phyloP scores from a whole-genome alignment of 2,888 invertebrate genomes.

The Ernsta delagoae region DNA sequence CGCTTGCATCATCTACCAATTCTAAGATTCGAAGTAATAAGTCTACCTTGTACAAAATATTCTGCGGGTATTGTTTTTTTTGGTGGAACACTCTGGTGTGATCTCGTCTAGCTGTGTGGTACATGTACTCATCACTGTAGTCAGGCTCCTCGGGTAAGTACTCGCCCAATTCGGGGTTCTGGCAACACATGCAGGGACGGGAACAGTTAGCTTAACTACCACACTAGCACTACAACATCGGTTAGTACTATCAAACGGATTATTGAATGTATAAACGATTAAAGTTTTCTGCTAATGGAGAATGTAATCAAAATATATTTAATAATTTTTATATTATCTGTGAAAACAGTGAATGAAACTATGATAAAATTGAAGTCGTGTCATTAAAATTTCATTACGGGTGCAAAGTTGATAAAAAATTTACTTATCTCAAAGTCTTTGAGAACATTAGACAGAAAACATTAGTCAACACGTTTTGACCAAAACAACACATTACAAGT shows the following conservation, averaged over 20 bases:
- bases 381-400: not conserved
- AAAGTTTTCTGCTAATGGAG: slow-evolving; percentile 1
- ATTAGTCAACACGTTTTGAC: slow-evolving; percentile 23
- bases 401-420: not conserved
- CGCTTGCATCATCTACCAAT: slow-evolving; percentile 34
- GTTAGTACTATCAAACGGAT: slow-evolving; percentile 30
- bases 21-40: slow-evolving; percentile 38
- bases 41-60: slow-evolving; percentile 81
- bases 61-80: slow-evolving; percentile 82
- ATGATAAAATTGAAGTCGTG: not conserved
- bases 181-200: slow-evolving; percentile 57
- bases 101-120: slow-evolving; percentile 80
- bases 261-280: not conserved
- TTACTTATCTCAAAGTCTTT: too few relatives aligned
- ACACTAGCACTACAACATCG: slow-evolving; percentile 38
- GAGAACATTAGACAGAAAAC: slow-evolving; percentile 17
- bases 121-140: slow-evolving; percentile 81
- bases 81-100: slow-evolving; percentile 78
- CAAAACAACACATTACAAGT: slow-evolving; percentile 30
- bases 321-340: not conserved
- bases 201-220: slow-evolving; percentile 62
- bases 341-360: too few relatives aligned
- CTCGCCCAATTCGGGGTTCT: slow-evolving; percentile 49
- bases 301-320: not conserved
- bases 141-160: slow-evolving; percentile 76